phyloP scores from a whole-genome alignment of 2,888 invertebrate genomes.

The Drosophila monieri region DNA sequence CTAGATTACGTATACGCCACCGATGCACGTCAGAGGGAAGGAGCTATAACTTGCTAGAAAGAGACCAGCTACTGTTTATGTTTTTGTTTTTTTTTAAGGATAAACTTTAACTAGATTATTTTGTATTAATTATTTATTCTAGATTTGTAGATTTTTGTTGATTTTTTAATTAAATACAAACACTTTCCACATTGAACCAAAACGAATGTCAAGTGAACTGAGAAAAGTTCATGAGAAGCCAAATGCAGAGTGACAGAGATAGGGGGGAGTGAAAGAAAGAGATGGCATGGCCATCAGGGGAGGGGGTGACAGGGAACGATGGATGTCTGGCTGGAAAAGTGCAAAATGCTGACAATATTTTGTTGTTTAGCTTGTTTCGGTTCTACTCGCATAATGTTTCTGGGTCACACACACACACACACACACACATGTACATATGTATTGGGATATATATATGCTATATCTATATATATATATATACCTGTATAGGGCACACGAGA shows the following conservation, averaged over 20 bases:
- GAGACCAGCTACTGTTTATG: neutral
- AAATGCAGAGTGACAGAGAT: neutral
- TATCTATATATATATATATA: conserved; percentile 4
- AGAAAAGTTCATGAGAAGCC: conserved; percentile 37
- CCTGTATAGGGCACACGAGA: conserved; percentile 12
- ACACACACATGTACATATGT: conserved; percentile 28
- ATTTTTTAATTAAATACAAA: neutral
- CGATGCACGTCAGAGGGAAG: conserved; percentile 49
- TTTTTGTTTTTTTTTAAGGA: no score
- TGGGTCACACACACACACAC: conserved; percentile 66
- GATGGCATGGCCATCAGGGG: neutral
- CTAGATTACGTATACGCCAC: conserved; percentile 73
- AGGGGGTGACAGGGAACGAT: neutral
- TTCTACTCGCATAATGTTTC: conserved; percentile 70
- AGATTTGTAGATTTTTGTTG: neutral
- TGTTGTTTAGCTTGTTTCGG: conserved; percentile 45
- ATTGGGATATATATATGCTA: neutral
- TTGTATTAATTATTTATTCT: neutral
- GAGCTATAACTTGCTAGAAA: conserved; percentile 7
- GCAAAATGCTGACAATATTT: conserved; percentile 68
- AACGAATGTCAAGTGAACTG: conserved; percentile 58
- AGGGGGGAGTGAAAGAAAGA: neutral
- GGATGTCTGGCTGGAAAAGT: conserved; percentile 45
- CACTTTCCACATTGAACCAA: conserved; percentile 2
- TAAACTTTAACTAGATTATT: neutral